These are phyloP conservation scores for Yoshiicerus persimilis DNA, from an alignment of 1,140 invertebrate species.

Conservation along the genomic window DNA sequence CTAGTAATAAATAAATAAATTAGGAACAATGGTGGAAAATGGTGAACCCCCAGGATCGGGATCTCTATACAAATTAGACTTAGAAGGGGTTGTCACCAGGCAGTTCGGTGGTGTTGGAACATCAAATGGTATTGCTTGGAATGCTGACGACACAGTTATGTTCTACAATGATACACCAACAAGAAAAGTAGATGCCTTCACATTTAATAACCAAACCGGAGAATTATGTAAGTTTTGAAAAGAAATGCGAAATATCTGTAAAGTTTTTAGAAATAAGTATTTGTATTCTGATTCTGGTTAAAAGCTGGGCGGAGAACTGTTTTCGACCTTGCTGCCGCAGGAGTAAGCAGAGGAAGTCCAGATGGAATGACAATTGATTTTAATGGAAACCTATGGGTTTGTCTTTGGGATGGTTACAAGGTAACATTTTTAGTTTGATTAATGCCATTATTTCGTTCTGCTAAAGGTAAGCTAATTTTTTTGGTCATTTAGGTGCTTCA, in stretches of 20 bases:
- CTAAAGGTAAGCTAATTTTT: neutral
- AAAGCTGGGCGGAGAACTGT: conserved; percentile 50
- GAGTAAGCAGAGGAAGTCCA: conserved; percentile 50
- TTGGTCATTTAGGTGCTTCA: neutral
- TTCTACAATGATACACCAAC: conserved; percentile 76
- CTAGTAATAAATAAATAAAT: neutral
- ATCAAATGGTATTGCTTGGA: conserved; percentile 82
- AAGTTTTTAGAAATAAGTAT: no score
- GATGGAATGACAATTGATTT: conserved; percentile 57
- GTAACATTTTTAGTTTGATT: conserved; percentile 17
- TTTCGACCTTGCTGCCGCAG: conserved; percentile 44
- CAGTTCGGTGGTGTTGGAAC: conserved; percentile 60
- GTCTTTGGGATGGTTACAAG: conserved; percentile 38
- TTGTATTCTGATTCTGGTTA: neutral
- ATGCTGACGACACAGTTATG: conserved; percentile 65
- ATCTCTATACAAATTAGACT: neutral
- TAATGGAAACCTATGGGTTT: conserved; percentile 55
- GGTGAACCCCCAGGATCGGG: neutral
- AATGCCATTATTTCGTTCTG: neutral
- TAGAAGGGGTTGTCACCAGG: neutral
- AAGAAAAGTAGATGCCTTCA: conserved; percentile 66
- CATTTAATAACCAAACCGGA: conserved; percentile 64
- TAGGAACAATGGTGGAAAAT: neutral
- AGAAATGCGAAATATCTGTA: no score
- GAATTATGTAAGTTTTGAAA: neutral